phyloP scores from a whole-genome alignment of 2,888 invertebrate species.

The Clunio marinus region DNA sequence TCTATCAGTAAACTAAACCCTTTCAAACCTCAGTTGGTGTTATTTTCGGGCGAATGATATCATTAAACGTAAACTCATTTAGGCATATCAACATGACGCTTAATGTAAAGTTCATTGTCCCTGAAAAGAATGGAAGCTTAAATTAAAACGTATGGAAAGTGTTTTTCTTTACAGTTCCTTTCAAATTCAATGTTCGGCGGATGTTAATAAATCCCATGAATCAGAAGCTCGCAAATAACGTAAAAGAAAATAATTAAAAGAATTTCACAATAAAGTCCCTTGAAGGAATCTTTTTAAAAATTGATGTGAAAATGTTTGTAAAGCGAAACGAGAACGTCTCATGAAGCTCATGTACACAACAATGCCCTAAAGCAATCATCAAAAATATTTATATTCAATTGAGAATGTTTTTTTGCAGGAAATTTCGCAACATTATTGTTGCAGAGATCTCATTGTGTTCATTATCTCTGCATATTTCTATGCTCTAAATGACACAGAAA shows the following conservation, averaged over 20 bases:
- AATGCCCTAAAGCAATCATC: not conserved
- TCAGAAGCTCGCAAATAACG: no score
- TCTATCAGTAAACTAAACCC: no score
- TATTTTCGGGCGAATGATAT: not conserved
- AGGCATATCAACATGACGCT: not conserved
- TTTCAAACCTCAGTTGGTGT: not conserved
- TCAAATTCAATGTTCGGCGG: no score
- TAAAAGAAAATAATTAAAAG: no score
- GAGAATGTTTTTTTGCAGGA: not conserved
- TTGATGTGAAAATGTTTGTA: not conserved
- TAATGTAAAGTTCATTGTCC: slow-evolving; percentile 20
- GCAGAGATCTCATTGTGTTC: not conserved
- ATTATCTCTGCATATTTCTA: not conserved
- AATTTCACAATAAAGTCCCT: no score
- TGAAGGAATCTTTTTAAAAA: no score
- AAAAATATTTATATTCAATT: slow-evolving; percentile 3
- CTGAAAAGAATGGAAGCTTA: not conserved
- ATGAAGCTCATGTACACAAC: no score
- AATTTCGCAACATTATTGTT: not conserved
- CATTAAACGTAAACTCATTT: not conserved
- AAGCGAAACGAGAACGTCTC: not conserved
- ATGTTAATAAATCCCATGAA: no score
- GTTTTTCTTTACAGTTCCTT: not conserved
- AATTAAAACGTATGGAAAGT: not conserved
- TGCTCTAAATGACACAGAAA: not conserved